phyloP scores from a whole-genome alignment of 1,140 invertebrate species.

The Drosophila virilis region DNA sequence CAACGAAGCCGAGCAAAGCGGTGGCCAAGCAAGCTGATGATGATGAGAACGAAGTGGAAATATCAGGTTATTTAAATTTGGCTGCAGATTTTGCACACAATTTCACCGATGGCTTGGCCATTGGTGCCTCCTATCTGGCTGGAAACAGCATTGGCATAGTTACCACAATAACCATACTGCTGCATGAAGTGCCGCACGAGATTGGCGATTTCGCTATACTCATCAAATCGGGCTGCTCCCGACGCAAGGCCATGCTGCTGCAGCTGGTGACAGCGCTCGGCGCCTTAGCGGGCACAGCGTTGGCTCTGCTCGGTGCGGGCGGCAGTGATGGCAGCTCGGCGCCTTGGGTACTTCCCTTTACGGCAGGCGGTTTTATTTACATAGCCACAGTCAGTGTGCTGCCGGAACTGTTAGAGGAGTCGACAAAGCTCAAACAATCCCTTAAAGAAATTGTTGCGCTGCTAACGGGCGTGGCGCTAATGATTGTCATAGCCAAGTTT shows the following conservation, averaged over 20 bases:
- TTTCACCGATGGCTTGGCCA: constrained; percentile 98
- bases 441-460: constrained; percentile 93
- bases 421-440: constrained; percentile 89
- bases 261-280: constrained; percentile 97
- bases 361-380: constrained; percentile 97
- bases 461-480: constrained; percentile 90
- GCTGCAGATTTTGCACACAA: constrained; percentile 98
- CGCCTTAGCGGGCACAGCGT: constrained; percentile 94
- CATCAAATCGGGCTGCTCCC: constrained; percentile 94
- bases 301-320: constrained; percentile 88
- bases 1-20: constrained; percentile 73
- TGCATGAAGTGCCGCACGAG: constrained; percentile 99
- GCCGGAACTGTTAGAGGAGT: constrained; percentile 95
- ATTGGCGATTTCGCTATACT: constrained; percentile 98
- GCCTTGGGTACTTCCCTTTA: constrained; percentile 98
- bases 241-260: constrained; percentile 95
- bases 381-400: constrained; percentile 97
- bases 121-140: constrained; percentile 96
- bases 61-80: constrained; percentile 96
- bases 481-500: constrained; percentile 88
- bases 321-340: constrained; percentile 89
- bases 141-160: constrained; percentile 93
- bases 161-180: constrained; percentile 95
- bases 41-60: constrained; percentile 86
- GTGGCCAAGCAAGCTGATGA: constrained; percentile 50